These are phyloP conservation scores for Ammospiza maritima DNA, from an alignment of 2,797 vertebrate species.

Conservation along the genomic window DNA sequence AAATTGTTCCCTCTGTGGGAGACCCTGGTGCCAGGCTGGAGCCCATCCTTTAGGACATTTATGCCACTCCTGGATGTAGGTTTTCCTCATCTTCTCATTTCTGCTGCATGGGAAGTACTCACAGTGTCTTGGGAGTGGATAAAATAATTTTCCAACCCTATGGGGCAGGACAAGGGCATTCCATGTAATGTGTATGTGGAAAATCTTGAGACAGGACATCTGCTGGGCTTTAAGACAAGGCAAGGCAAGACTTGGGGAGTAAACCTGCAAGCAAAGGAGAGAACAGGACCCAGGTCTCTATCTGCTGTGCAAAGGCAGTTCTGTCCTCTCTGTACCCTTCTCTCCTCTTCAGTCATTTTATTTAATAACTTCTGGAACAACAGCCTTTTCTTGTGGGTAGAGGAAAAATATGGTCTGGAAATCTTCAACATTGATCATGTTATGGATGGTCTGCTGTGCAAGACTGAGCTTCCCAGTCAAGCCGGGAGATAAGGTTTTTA, in stretches of 20 bases:
- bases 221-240: background rate
- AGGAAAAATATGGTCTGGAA: background rate
- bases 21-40: background rate
- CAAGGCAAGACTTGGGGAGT: background rate
- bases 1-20: background rate
- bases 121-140: background rate
- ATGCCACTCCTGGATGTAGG: accelerated
- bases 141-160: background rate
- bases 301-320: background rate
- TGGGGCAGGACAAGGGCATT: background rate
- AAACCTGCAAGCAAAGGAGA: background rate
- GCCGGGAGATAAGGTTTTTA: background rate
- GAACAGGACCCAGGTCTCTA: background rate
- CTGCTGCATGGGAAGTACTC: background rate
- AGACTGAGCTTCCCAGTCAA: background rate
- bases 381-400: background rate
- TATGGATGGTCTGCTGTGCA: background rate
- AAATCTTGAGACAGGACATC: background rate
- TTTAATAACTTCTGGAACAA: background rate
- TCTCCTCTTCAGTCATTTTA: background rate
- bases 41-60: background rate
- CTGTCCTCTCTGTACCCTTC: background rate
- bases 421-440: background rate
- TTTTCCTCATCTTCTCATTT: background rate
- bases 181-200: background rate